Evolutionary conservation across 2,888 invertebrate species (phyloP), one percentile per base, ranked within the genome.

Genomic region (Synanthedon andrenaeformis): DNA sequence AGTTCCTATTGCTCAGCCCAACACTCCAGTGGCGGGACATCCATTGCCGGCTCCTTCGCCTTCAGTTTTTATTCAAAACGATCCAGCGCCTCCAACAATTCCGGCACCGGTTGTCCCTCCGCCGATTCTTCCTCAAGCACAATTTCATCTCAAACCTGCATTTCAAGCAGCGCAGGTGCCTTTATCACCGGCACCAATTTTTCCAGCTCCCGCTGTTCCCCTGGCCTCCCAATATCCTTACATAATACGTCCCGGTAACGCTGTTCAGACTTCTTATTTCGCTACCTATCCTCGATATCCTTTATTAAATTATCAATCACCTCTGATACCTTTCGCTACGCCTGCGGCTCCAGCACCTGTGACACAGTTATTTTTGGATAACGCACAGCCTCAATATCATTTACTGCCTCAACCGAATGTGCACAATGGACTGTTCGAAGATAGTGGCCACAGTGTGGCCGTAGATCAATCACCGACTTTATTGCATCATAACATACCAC

Each of bases 231-330:
- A 76, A 56, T 71, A 70, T 52, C 79, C 78, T 0, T 86, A 85
- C 56, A 70, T 82, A 1, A 69, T 88, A 10, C 76, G 84, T 10
- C 88, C 85, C 6, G 88, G 88, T 12, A 79, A 82, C 56, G 79
- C 87, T 12, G 69, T 83, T 1, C 88, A 88, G 57, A 76, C 84
- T 3, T 87, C 87, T 3, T 66, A 73, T 51, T 88, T 87, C 51
- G 87, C 87, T 0, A 82, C 80, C 1, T 88, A 80, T 54, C 88
- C 88, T 4, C 73, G 82, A 58, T 85, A 80, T 62, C 88, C 87
- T 0, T 65, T 82, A 5, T 55, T 78, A 0, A 81, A 81, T 55
- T 82, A 76, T 51, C 82, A 76, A 53, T 66, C 66, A 6, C 74
- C 78, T 0, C 56, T 72, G 2, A 55, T 73, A 17, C 78, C 79